phyloP scores from a whole-genome alignment of 2,113 vertebrate species.

The Prionailurus bengalensis region DNA sequence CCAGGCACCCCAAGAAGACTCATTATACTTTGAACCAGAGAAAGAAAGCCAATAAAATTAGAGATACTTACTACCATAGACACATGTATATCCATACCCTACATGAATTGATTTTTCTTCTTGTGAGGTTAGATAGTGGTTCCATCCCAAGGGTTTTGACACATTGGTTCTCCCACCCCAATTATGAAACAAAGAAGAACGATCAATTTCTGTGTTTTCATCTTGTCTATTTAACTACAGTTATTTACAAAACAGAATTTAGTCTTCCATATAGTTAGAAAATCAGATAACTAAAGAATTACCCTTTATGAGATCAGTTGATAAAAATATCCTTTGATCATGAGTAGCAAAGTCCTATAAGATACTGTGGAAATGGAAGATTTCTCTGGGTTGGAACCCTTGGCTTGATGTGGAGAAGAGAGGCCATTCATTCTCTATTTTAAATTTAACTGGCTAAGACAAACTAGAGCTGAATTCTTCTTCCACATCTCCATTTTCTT shows the following conservation, averaged over 20 bases:
- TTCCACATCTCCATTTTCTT: background rate
- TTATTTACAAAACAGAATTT: background rate
- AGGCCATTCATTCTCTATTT: background rate
- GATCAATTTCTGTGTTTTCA: background rate
- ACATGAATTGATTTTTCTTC: background rate
- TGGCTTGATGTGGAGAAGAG: background rate
- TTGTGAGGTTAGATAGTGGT: background rate
- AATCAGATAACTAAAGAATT: background rate
- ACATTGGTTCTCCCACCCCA: background rate
- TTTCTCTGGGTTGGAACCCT: background rate
- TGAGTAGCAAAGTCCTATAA: background rate
- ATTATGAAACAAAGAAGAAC: background rate
- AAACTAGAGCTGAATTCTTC: background rate
- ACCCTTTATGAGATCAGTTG: background rate
- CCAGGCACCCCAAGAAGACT: background rate
- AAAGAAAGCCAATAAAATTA: background rate
- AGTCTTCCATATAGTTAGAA: background rate
- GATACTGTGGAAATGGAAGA: rapidly evolving
- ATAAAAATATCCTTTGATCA: background rate
- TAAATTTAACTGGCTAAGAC: background rate
- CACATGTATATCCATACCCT: rapidly evolving
- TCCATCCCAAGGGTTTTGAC: background rate
- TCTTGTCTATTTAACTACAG: background rate
- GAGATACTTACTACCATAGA: background rate
- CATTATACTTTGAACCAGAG: background rate